Conservation (phyloP, 2,113 vertebrate genomes). For the Puntigrus tetrazona region DNA sequence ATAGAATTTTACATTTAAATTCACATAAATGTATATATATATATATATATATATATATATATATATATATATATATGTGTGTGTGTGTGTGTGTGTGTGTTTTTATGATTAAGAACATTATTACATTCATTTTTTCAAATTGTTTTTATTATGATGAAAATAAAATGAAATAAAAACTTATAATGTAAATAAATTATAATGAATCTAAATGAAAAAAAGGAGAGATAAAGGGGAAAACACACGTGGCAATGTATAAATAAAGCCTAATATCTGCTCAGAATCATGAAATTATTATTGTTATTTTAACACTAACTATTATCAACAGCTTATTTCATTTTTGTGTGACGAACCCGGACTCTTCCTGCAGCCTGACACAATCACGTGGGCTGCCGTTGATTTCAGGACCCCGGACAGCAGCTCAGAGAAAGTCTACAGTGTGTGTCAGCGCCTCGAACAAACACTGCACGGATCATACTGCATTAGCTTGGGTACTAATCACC, state of each 20-base stretch:
- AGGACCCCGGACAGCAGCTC: constrained; percentile 48
- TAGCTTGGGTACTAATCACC: constrained; percentile 11
- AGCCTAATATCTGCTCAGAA: background rate
- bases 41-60: too few species aligned
- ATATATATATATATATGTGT: too few species aligned
- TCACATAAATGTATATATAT: too few species aligned
- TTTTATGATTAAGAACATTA: too few species aligned
- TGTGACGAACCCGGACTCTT: background rate
- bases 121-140: too few species aligned
- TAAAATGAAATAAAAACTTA: too few species aligned
- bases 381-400: constrained; percentile 4
- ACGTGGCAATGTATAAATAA: background rate
- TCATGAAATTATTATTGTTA: background rate
- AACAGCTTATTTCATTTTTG: background rate
- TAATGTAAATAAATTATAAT: too few species aligned
- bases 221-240: background rate
- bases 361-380: background rate
- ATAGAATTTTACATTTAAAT: background rate
- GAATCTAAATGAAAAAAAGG: too few species aligned
- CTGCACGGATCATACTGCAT: constrained; percentile 28
- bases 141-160: too few species aligned
- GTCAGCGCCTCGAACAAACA: background rate
- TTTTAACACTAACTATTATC: too few species aligned
- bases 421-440: background rate
- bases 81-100: too few species aligned